Base-by-base conservation (phyloP, 2,797 vertebrate species). In the Acrossocheilus fasciatus region DNA sequence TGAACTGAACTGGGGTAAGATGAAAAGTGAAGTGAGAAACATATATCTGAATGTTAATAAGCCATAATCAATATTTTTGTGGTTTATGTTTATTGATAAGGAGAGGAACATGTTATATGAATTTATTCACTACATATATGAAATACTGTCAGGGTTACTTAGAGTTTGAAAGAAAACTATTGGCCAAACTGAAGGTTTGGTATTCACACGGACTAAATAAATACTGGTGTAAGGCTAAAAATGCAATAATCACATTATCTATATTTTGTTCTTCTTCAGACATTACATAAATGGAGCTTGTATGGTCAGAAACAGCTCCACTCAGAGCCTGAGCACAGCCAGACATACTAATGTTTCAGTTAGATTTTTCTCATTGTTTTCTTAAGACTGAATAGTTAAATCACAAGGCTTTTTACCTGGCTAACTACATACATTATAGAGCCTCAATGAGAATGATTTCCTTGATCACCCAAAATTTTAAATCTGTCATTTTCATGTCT, bases 31-130 rank as follows among this genome's bases (percentile, higher is more conserved):
- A 14, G 14, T 59, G 34, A 59, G 11, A 78, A 68, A 26, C 78
- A 47, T 47, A 11, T 3, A 66, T 34, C 11, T 9, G 41, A 66
- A 68, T 50, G 34, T 66, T 34, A 81, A 66, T 34, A 43, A 23
- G 62, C 17, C 45, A 50, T 47, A 81, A 81, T 81, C 78, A 68
- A 81, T 81, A 68, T 47, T 26, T 18, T 81, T 14, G 26, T 12
- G 26, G 26, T 50, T 34, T 10, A 81, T 14, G 26, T 23, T 66
- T 81, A 81, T 50, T 66, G 41, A 47, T 47, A 47, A 81, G 59
- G 17, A 45, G 15, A 80, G n/a, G n/a, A 66, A 80, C 43, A 39
- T 45, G 41, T 78, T 43, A n/a, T 20, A 30, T 9, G n/a, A 80
- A 64, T 66, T 17, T 66, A 45, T 64, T 64, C 52, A 39, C 52